Evolutionary conservation across 2,797 vertebrate genomes (phyloP), one percentile per base, ranked within the genome.

Genomic region (Podarcis siculus): DNA sequence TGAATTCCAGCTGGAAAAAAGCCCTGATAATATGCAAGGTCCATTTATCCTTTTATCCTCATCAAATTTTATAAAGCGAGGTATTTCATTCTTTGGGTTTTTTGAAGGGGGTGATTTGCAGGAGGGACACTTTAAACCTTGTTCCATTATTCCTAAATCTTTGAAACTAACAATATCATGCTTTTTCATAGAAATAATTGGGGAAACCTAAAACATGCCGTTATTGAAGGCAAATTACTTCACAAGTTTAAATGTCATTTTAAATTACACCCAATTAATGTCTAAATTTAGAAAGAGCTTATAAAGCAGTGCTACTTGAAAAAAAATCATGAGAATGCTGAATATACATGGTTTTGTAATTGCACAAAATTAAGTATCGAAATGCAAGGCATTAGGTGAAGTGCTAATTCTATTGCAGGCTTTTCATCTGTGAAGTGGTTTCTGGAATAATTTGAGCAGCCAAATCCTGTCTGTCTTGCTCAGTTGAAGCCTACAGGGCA

Each of bases 261-360:
- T 87, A 90, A 92, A 87, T 86, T 88, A 87, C 85, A 91, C 21
- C 69, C 82, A 91, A 42, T 89, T 93, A 86, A 85, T 80, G 87
- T 61, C 80, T 89, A 89, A 91, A 92, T 96, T 93, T 82, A 91
- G 84, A 85, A 71, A 82, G n/a, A 89, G 9, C 42, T 86, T 88
- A 86, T 92, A 90, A 93, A 83, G 77, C 86, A 81, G 87, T 42
- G 21, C 42, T 82, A 87, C 30, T 37, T 4, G 10, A 73, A 9
- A 75, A 91, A 79, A 0, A 71, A 85, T 85, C 71, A 92, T 23
- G 9, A 89, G 86, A 49, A 3, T 85, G 15, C 15, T 90, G 89
- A 87, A 91, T 92, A 58, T 69, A 92, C 90, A 89, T 64, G 0
- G 64, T 77, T 91, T 92, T 92, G 4, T 71, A 92, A 27, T 91